These are phyloP conservation scores for Enteromius viviparus DNA, from an alignment of 2,797 vertebrate species.

Conservation along the genomic window DNA sequence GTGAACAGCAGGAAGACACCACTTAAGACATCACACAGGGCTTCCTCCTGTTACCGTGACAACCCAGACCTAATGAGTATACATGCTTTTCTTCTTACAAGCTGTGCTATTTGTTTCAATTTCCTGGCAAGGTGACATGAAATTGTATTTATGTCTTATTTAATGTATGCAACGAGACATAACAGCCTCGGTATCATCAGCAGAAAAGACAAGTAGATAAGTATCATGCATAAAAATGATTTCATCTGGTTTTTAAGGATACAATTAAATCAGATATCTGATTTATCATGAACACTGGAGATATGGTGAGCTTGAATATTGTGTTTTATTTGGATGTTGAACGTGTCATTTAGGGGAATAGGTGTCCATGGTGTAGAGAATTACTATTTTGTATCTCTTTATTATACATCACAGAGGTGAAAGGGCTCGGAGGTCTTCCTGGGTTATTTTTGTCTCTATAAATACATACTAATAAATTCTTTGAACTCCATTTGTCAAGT, in stretches of 20 bases:
- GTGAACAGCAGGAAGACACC: conserved; percentile 1
- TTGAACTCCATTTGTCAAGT: neutral
- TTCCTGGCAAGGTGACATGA: neutral
- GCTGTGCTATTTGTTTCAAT: neutral
- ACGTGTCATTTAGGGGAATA: neutral
- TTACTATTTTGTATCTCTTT: neutral
- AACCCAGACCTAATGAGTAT: conserved; percentile 9
- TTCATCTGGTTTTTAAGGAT: neutral
- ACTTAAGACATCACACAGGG: conserved; percentile 14
- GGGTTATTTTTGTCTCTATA: neutral
- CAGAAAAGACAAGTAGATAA: neutral
- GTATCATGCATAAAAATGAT: neutral
- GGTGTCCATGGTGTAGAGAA: neutral
- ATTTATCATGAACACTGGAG: neutral
- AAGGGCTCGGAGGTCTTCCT: conserved; percentile 1
- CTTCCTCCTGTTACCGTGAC: conserved; percentile 24
- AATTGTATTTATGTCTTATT: neutral
- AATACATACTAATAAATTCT: neutral
- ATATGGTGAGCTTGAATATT: conserved; percentile 1
- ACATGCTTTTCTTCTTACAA: conserved; percentile 14
- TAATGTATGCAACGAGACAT: neutral
- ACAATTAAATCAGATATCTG: neutral
- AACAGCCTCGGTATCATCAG: neutral
- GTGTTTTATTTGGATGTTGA: neutral
- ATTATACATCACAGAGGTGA: neutral